Base-by-base conservation (phyloP, 1,140 invertebrate species). In the Marisa cornuarietis region DNA sequence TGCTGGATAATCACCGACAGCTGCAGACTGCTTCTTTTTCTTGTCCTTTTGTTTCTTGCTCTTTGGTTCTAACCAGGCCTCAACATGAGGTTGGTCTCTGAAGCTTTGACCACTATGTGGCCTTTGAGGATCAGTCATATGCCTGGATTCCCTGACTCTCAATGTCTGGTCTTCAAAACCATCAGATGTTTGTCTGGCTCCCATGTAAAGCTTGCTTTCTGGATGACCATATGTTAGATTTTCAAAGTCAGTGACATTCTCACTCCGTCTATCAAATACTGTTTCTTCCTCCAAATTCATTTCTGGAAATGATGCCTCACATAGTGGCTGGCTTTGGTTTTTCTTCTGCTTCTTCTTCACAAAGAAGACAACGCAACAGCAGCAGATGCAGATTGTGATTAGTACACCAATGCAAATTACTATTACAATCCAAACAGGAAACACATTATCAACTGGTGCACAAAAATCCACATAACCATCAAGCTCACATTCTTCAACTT, bases 401-500 rank as follows among this genome's bases (percentile, higher is more conserved):
- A 68, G 63, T 7, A 68, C 51, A 26, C 0, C 76, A 11, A 77
- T n/a, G n/a, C 76, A 77, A 65, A 81, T 81, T 26, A 72, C 62
- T n/a, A 73, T 61, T 54, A 69, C 62, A 20, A 66, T 22, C 62
- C 72, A 72, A 13, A 77, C 80, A 20, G 75, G 51, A 6, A 68
- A n/a, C 26, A 69, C 68, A 20, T 83, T 81, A 22, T 63, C 62
- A 11, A 76, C 76, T 51, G 63, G 76, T 54, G 65, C 71, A 63
- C 85, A 84, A 71, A 81, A 84, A 74, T 86, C 85, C 31, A 86
- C 80, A 66, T 83, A 85, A 10, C 79, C 79, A 9, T 84, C 80
- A 24, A 86, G 68, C 20, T 76, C 51, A 51, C 83, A 85, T 69
- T 82, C 82, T 26, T 76, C 79, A 10, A 83, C 74, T 62, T 82